phyloP scores from a whole-genome alignment of 2,113 vertebrate genomes.

The Oceanites oceanicus region DNA sequence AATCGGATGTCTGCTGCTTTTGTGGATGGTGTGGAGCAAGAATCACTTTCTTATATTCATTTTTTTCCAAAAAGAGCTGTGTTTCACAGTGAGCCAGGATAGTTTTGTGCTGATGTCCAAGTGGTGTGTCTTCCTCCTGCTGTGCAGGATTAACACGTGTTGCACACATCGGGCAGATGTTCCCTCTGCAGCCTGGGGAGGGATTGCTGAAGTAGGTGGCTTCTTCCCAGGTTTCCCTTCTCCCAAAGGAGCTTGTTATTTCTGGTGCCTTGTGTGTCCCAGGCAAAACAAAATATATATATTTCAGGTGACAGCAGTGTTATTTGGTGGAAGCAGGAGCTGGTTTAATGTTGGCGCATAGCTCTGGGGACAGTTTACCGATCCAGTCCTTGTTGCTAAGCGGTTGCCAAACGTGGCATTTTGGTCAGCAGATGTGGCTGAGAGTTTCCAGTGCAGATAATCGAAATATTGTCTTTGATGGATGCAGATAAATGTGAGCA shows the following conservation, averaged over 20 bases:
- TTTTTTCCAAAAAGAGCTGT: not conserved
- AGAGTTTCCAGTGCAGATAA: conserved; percentile 11
- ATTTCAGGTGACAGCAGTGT: not conserved
- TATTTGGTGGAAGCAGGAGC: not conserved
- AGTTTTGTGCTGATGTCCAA: not conserved
- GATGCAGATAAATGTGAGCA: not conserved
- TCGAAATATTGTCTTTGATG: not conserved
- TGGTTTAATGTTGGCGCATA: not conserved
- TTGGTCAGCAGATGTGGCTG: not conserved
- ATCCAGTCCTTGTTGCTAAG: not conserved
- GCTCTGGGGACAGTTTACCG: not conserved
- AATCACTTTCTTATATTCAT: not conserved
- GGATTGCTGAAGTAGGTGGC: not conserved
- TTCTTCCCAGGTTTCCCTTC: conserved; percentile 8
- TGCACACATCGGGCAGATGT: not conserved
- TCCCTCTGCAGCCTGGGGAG: not conserved
- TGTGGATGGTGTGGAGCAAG: not conserved
- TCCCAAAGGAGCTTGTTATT: conserved; percentile 28
- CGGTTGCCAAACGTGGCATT: not conserved
- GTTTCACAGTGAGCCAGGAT: not conserved
- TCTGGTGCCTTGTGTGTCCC: not conserved
- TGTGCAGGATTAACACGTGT: not conserved
- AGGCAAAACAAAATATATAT: not conserved
- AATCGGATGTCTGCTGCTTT: not conserved
- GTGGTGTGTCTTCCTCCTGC: not conserved